Percentiles rank a stretch among this genome's conserved stretches.
These are phyloP conservation scores for Apeltes quadracus DNA, from an alignment of 2,113 vertebrate genomes.

Conservation along the genomic window DNA sequence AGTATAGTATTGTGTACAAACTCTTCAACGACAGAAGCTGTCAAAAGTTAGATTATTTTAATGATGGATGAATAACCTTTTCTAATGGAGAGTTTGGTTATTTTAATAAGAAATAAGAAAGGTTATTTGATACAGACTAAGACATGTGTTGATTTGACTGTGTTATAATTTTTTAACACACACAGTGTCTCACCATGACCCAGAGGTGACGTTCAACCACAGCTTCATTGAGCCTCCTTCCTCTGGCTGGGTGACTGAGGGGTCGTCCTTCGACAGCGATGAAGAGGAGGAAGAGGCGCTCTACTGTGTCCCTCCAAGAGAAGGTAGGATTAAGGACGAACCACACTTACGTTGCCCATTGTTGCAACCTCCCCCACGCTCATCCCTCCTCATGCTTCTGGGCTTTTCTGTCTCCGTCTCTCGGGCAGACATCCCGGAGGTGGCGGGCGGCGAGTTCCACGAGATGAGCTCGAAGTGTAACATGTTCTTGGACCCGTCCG, in stretches of 20 bases:
- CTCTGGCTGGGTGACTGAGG: conserved; percentile 88
- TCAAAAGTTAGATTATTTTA: neutral
- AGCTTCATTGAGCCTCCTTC: conserved; percentile 96
- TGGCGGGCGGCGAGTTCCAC: conserved; percentile 81
- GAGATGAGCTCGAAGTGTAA: conserved; percentile 79
- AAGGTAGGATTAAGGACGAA: conserved; percentile 81
- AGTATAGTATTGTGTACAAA: no score
- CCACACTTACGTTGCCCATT: neutral
- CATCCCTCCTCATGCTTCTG: neutral
- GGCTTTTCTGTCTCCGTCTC: conserved; percentile 17
- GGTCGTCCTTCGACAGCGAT: conserved; percentile 89
- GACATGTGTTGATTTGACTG: neutral
- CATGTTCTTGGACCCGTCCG: conserved; percentile 79
- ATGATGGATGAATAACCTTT: neutral
- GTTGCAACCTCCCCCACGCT: neutral
- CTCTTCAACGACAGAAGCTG: no score
- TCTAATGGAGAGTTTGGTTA: neutral
- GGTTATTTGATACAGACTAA: neutral
- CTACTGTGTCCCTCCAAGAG: conserved; percentile 88
- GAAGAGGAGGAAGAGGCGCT: conserved; percentile 83
- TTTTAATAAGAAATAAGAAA: neutral
- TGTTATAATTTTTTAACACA: neutral
- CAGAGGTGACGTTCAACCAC: conserved; percentile 94
- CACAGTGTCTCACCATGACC: conserved; percentile 93
- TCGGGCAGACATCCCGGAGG: conserved; percentile 71